Evolutionary conservation across 2,888 invertebrate species (phyloP), one percentile per base, ranked within the genome.

Genomic region (Drosophila buzzatii): DNA sequence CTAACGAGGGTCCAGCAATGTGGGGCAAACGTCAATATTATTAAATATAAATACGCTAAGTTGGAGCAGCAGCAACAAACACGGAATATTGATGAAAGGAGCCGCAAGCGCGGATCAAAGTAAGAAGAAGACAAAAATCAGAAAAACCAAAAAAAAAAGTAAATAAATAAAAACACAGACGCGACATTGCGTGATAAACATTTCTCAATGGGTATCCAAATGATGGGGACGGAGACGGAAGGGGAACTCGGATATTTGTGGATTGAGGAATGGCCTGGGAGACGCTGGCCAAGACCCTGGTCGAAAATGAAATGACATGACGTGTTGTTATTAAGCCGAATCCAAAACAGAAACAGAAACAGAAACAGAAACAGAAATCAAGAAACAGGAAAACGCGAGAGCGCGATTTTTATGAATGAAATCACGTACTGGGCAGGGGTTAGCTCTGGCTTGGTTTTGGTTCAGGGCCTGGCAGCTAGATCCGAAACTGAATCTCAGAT

Each of bases 181-280:
- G 87, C 87, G 89, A 84, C 87, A 87, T 91, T 88, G 89, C 90
- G 91, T 90, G 90, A 85, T 91, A 84, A 90, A 79, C 87, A 76
- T 84, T 84, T 86, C 76, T 82, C 79, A 81, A 85, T 80, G 82
- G 81, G 69, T 47, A 70, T 68, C 45, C 39, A 55, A 64, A 68
- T 71, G 52, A 49, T 33, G 49, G 63, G 12, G 37, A n/a, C 44
- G 27, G 5, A 9, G 20, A 35, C 6, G 31, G 20, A 6, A 16
- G 57, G 9, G 3, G 31, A 20, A 35, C 39, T 5, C 45, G 14
- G 23, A 9, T 39, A 47, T 47, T 45, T 62, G 63, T 63, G 62
- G 52, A 37, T 66, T 51, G 20, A 53, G 33, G 66, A 45, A 53
- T 39, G 45, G 47, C 31, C 37, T 33, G 60, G 47, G 55, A 52